These are phyloP conservation scores for Yponomeuta sedellus DNA, from an alignment of 2,888 invertebrate species.

Conservation along the genomic window DNA sequence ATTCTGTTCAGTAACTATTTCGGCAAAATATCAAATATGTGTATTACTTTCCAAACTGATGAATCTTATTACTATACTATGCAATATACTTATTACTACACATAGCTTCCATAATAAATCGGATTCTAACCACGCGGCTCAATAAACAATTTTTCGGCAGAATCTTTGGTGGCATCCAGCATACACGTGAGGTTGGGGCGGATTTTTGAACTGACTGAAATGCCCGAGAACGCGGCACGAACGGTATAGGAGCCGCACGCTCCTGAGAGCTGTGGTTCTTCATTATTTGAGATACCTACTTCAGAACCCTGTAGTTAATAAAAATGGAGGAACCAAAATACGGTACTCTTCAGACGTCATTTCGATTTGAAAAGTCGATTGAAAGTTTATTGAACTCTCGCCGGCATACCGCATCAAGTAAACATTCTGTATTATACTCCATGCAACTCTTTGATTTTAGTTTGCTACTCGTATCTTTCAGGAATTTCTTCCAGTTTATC, in stretches of 20 bases:
- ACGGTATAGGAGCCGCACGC: constrained; percentile 69
- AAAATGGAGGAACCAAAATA: too few species aligned
- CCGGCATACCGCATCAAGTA: background rate
- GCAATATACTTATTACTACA: too few species aligned
- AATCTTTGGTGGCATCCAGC: constrained; percentile 77
- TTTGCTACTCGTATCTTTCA: constrained; percentile 1
- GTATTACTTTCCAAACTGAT: too few species aligned
- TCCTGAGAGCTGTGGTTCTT: constrained; percentile 61
- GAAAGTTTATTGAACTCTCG: constrained; percentile 61
- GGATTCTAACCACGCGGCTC: too few species aligned
- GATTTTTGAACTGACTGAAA: constrained; percentile 83
- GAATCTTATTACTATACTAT: too few species aligned
- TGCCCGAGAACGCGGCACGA: constrained; percentile 76
- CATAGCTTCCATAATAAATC: too few species aligned
- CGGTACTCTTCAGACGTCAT: background rate
- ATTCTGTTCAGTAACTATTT: too few species aligned
- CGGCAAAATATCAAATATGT: too few species aligned
- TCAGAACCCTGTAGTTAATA: background rate
- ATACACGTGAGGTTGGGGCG: constrained; percentile 87
- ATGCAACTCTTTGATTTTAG: background rate
- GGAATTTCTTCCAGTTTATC: background rate
- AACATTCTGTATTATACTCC: background rate
- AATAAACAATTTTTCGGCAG: constrained; percentile 76
- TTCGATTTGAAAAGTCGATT: constrained; percentile 34
- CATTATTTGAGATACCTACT: constrained; percentile 35